phyloP scores from a whole-genome alignment of 92 coral and sea anemone species.

The Zoanthus sansibaricus region DNA sequence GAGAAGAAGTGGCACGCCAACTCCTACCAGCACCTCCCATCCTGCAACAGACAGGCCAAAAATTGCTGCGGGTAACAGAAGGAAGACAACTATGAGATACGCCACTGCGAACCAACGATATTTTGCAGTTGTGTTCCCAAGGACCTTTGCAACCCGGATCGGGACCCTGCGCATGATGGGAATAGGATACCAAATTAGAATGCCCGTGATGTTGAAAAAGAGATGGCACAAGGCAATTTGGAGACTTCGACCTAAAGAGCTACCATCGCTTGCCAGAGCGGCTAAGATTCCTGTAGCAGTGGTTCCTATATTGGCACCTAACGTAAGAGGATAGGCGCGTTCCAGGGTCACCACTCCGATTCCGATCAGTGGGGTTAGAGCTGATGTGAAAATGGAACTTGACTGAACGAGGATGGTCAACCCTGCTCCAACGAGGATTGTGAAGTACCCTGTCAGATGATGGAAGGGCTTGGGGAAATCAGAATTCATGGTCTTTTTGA shows the following conservation, averaged over 20 bases:
- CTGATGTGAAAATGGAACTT: slow-evolving; percentile 97
- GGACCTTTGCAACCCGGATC: slow-evolving; percentile 12
- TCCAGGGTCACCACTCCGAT: slow-evolving; percentile 29
- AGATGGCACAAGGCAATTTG: slow-evolving; percentile 39
- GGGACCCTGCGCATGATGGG: slow-evolving; percentile 44
- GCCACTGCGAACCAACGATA: slow-evolving; percentile 47
- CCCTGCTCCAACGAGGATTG: slow-evolving; percentile 54
- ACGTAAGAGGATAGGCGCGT: slow-evolving; percentile 36
- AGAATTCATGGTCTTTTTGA: slow-evolving; percentile 29
- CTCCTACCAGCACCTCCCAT: slow-evolving; percentile 38
- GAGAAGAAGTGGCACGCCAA: background rate
- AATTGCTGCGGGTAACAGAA: slow-evolving; percentile 21
- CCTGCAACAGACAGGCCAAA: slow-evolving; percentile 39
- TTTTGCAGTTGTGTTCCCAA: slow-evolving; percentile 46
- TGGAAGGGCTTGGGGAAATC: slow-evolving; percentile 47
- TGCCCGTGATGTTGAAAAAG: slow-evolving; percentile 42
- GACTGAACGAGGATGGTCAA: slow-evolving; percentile 95
- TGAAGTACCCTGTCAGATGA: slow-evolving; percentile 26
- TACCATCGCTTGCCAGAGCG: slow-evolving; percentile 76
- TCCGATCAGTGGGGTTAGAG: slow-evolving; percentile 60
- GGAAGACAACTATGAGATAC: slow-evolving; percentile 12
- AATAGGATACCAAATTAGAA: slow-evolving; percentile 37
- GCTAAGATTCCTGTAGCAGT: slow-evolving; percentile 44
- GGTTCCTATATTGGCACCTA: slow-evolving; percentile 47
- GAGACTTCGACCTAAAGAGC: background rate